These are phyloP conservation scores for Chloroceryle amazona DNA, from an alignment of 2,797 vertebrate species.

Conservation along the genomic window DNA sequence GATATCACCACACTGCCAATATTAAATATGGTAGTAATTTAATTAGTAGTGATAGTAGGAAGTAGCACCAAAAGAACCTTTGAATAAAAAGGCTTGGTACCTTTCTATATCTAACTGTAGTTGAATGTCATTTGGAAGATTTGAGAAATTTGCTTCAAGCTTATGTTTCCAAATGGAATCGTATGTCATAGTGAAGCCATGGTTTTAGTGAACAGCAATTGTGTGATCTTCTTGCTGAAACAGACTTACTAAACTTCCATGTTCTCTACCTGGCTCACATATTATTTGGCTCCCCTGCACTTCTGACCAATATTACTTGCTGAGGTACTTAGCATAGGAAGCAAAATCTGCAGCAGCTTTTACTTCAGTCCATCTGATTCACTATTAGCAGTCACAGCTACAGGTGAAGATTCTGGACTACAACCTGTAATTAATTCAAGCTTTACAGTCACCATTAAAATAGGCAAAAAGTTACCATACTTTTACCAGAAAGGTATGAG, in stretches of 20 bases:
- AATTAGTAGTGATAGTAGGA: not conserved
- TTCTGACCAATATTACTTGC: constrained; percentile 33
- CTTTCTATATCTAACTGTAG: not conserved
- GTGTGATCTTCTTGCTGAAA: not conserved
- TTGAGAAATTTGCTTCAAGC: not conserved
- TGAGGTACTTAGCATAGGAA: constrained; percentile 3
- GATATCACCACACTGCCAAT: not conserved
- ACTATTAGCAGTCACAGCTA: not conserved
- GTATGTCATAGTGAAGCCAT: not conserved
- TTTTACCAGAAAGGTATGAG: not conserved
- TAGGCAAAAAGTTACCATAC: not conserved
- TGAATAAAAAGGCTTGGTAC: not conserved
- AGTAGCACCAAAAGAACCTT: not conserved
- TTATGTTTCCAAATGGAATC: constrained; percentile 4
- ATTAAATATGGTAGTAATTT: not conserved
- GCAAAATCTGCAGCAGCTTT: not conserved
- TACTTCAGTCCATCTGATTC: constrained; percentile 21
- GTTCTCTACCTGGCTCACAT: constrained; percentile 4
- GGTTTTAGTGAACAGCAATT: not conserved
- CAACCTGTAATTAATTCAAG: not conserved
- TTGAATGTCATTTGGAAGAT: not conserved
- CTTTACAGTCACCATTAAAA: not conserved
- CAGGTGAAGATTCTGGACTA: not conserved
- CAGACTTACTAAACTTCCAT: not conserved
- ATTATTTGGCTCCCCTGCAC: not conserved